Percentiles rank a stretch among this genome's conserved stretches.
Conservation (phyloP, 2,888 invertebrate genomes). For the Aphodius sticticus region DNA sequence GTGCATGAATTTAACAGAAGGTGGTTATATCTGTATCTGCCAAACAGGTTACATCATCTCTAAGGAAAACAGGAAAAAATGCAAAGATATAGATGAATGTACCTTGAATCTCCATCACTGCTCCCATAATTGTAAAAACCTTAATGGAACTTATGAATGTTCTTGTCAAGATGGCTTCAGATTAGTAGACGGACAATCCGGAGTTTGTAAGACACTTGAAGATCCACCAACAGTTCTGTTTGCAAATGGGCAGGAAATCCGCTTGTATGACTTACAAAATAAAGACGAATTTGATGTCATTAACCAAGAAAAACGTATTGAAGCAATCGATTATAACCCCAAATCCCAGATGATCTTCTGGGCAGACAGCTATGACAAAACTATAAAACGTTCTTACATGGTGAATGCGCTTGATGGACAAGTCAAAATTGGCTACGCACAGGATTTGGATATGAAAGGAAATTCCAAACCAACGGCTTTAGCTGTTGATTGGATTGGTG, state of each 20-base stretch:
- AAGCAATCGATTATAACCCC: slow-evolving; percentile 91
- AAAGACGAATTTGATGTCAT: slow-evolving; percentile 79
- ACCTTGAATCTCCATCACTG: slow-evolving; percentile 83
- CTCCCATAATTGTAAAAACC: slow-evolving; percentile 91
- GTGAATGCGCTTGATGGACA: slow-evolving; percentile 79
- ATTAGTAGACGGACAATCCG: slow-evolving; percentile 77
- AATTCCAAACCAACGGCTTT: slow-evolving; percentile 87
- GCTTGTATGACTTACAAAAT: slow-evolving; percentile 71
- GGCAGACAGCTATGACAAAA: slow-evolving; percentile 92
- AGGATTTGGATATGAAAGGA: slow-evolving; percentile 86
- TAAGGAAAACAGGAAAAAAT: slow-evolving; percentile 80
- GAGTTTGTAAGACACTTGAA: slow-evolving; percentile 80
- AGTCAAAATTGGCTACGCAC: slow-evolving; percentile 83
- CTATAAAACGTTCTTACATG: slow-evolving; percentile 92
- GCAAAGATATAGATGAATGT: slow-evolving; percentile 92
- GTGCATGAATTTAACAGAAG: slow-evolving; percentile 84
- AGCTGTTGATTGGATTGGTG: slow-evolving; percentile 93
- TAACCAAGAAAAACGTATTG: slow-evolving; percentile 85
- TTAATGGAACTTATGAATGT: slow-evolving; percentile 90
- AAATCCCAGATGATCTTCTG: slow-evolving; percentile 88
- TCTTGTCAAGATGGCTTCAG: slow-evolving; percentile 85
- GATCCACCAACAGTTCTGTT: slow-evolving; percentile 75
- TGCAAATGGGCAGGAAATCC: slow-evolving; percentile 87
- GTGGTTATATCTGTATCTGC: slow-evolving; percentile 92
- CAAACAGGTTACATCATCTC: slow-evolving; percentile 86